phyloP scores from a whole-genome alignment of 2,797 vertebrate genomes.

The Falco concolor region DNA sequence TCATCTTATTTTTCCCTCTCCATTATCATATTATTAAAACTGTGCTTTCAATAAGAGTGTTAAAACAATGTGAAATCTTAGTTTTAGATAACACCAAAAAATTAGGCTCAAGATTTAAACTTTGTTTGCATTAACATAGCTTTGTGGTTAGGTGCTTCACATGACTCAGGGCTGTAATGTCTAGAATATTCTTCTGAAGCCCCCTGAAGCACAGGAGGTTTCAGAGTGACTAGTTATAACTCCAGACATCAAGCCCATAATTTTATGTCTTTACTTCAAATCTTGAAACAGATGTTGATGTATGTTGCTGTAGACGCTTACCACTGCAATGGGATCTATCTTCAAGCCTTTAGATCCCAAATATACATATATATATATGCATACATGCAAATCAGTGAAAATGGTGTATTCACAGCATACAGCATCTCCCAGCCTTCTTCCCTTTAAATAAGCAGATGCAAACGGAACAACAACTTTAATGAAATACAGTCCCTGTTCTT shows the following conservation, averaged over 20 bases:
- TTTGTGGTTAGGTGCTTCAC: not conserved
- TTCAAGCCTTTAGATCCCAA: not conserved
- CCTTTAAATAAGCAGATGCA: not conserved
- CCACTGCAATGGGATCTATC: not conserved
- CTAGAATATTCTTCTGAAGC: not conserved
- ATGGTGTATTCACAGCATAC: not conserved
- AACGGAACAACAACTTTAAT: not conserved
- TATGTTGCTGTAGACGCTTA: not conserved
- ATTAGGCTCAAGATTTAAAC: not conserved
- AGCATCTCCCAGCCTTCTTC: not conserved
- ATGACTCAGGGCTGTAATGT: not conserved
- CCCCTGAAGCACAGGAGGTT: not conserved
- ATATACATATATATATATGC: not conserved
- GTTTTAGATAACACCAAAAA: not conserved
- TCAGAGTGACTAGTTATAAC: not conserved
- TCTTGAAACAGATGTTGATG: not conserved
- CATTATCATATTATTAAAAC: not conserved
- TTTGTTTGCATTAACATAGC: not conserved
- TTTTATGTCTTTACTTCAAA: not conserved
- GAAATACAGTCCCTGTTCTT: not conserved
- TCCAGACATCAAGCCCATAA: not conserved
- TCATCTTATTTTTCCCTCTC: not conserved
- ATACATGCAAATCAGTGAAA: not conserved
- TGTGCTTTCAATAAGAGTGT: not conserved
- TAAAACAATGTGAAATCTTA: not conserved